Evolutionary conservation across 2,888 invertebrate genomes (phyloP).

Genomic region (Terebella lapidaria): DNA sequence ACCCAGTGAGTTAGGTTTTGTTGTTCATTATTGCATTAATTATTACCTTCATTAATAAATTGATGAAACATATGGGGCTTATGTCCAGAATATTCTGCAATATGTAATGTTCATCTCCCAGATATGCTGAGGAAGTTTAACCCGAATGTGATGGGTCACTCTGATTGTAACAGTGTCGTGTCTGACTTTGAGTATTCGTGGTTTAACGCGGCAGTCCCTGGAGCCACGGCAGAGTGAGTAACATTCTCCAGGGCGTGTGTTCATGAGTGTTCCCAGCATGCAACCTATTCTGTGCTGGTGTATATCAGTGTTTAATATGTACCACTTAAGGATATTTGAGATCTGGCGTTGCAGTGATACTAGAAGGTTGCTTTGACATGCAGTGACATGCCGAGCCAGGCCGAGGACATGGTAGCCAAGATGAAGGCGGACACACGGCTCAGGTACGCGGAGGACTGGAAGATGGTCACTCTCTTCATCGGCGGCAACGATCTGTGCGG

Average conservation of each 20-base stretch:
- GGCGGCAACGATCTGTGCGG: slow-evolving; percentile 30
- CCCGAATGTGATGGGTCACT: slow-evolving; percentile 20
- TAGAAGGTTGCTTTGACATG: no score
- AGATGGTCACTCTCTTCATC: slow-evolving; percentile 29
- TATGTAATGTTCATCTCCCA: background rate
- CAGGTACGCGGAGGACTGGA: slow-evolving; percentile 27
- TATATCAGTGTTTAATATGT: no score
- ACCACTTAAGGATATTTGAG: no score
- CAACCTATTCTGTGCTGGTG: no score
- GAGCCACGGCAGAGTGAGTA: slow-evolving; percentile 2
- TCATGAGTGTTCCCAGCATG: no score
- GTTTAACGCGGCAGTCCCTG: slow-evolving; percentile 12
- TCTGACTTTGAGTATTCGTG: slow-evolving; percentile 1
- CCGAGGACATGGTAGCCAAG: background rate
- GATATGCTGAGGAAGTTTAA: slow-evolving; percentile 24
- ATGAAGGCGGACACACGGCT: slow-evolving; percentile 2
- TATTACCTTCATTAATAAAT: no score
- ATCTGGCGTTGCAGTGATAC: no score
- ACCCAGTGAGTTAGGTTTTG: slow-evolving; percentile 3
- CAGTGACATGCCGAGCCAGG: background rate
- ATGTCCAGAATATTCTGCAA: no score
- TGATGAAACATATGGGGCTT: no score
- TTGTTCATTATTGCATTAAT: background rate
- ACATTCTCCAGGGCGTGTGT: no score
- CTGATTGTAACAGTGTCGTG: background rate